These are phyloP conservation scores for Myotis vivesi DNA, from an alignment of 2,797 vertebrate genomes.

Conservation along the genomic window DNA sequence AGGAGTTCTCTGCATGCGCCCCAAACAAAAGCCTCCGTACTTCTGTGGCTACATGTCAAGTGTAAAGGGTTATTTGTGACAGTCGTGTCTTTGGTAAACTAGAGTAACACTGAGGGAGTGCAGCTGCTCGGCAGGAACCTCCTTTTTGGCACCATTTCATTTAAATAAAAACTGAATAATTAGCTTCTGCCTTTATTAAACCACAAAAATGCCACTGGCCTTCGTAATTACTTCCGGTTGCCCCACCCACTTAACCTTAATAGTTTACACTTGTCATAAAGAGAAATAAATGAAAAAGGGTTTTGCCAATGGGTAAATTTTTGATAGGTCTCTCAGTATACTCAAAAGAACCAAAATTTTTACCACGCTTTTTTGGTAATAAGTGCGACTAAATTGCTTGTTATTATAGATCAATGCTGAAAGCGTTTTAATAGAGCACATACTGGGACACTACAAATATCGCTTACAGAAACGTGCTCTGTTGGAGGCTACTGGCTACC, in stretches of 20 bases:
- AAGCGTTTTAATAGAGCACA: constrained; percentile 30
- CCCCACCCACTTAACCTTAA: constrained; percentile 93
- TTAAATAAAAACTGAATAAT: constrained; percentile 88
- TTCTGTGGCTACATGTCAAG: constrained; percentile 85
- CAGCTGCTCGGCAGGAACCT: constrained; percentile 86
- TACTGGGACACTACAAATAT: neutral
- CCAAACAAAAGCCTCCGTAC: constrained; percentile 90
- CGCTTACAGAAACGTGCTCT: neutral
- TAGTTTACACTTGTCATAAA: constrained; percentile 88
- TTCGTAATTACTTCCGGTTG: constrained; percentile 94
- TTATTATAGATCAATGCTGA: neutral
- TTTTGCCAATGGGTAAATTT: constrained; percentile 67
- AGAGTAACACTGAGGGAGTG: constrained; percentile 87
- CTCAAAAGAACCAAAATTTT: constrained; percentile 48
- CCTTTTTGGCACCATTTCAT: constrained; percentile 86
- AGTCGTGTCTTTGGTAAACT: constrained; percentile 90
- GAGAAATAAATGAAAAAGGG: constrained; percentile 71
- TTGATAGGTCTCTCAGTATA: constrained; percentile 62
- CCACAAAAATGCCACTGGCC: constrained; percentile 88
- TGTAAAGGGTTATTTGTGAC: constrained; percentile 88
- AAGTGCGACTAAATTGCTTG: constrained; percentile 23
- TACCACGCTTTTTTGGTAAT: constrained; percentile 53
- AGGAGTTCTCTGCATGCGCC: constrained; percentile 91
- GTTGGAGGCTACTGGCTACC: neutral
- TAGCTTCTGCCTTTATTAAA: constrained; percentile 88